Evolutionary conservation across 2,888 invertebrate genomes (phyloP).

Genomic region (Blastobasis lacticolella): DNA sequence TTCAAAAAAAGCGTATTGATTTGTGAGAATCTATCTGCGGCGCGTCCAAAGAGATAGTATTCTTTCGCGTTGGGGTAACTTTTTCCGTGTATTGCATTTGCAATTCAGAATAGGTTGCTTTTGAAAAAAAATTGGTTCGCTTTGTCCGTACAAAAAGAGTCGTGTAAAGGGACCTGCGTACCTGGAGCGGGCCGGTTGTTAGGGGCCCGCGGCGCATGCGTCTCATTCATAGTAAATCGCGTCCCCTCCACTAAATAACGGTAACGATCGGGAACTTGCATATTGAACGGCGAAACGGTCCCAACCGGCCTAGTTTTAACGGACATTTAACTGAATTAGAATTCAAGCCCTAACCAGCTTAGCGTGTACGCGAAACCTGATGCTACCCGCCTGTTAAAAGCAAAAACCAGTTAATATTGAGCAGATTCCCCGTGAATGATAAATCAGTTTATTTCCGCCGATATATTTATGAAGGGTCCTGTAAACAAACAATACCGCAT

Average conservation of each 20-base stretch:
- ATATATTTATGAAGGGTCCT: conserved; percentile 36
- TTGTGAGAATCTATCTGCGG: too few relatives aligned
- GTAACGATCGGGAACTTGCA: conserved; percentile 40
- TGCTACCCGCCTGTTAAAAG: too few relatives aligned
- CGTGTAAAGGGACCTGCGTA: conserved; percentile 5
- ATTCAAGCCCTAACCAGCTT: not conserved
- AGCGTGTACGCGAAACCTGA: too few relatives aligned
- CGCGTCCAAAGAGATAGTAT: too few relatives aligned
- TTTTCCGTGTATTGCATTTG: conserved; percentile 11
- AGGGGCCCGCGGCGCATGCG: conserved; percentile 33
- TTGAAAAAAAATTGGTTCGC: conserved; percentile 9
- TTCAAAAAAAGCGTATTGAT: too few relatives aligned
- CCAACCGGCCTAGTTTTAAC: conserved; percentile 49
- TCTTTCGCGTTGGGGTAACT: too few relatives aligned
- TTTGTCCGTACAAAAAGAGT: conserved; percentile 4
- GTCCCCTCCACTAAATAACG: conserved; percentile 45
- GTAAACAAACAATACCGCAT: conserved; percentile 40
- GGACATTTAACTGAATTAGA: conserved; percentile 28
- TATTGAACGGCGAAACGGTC: conserved; percentile 30
- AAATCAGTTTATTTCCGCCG: conserved; percentile 19
- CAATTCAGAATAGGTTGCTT: conserved; percentile 13
- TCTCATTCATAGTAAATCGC: conserved; percentile 38
- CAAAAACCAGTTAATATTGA: too few relatives aligned
- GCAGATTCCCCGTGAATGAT: not conserved
- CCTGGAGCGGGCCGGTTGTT: conserved; percentile 23